Conservation (phyloP, 2,888 invertebrate genomes). For the Ctena decussata region DNA sequence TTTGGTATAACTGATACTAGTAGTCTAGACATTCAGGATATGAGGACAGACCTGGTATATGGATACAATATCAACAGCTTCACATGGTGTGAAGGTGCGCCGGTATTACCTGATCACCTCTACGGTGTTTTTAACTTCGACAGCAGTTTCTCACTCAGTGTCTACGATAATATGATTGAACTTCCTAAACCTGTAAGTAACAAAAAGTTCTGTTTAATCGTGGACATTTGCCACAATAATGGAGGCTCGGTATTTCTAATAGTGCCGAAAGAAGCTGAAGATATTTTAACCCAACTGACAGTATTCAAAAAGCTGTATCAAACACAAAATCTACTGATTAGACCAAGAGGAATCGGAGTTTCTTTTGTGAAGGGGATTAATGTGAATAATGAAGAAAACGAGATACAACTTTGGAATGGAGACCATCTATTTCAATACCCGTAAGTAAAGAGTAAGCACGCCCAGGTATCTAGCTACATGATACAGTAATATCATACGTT, state of each 20-base stretch:
- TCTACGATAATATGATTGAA: constrained; percentile 33
- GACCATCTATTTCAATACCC: constrained; percentile 34
- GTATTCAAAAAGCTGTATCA: constrained; percentile 32
- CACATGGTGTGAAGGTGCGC: constrained; percentile 44
- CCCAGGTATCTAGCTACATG: too few relatives aligned
- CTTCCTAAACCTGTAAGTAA: constrained; percentile 30
- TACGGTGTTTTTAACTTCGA: constrained; percentile 52
- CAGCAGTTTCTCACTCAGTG: constrained; percentile 27
- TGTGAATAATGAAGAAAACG: constrained; percentile 13
- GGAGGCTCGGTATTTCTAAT: constrained; percentile 51
- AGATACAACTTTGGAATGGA: constrained; percentile 46
- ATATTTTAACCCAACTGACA: constrained; percentile 17
- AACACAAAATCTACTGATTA: constrained; percentile 9
- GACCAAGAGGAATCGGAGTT: constrained; percentile 49
- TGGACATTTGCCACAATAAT: constrained; percentile 45
- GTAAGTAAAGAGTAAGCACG: constrained; percentile 48
- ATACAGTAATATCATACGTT: too few relatives aligned
- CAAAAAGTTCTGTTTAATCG: constrained; percentile 51
- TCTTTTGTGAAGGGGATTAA: constrained; percentile 38
- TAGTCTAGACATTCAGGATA: constrained; percentile 33
- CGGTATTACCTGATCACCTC: constrained; percentile 37
- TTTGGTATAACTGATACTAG: constrained; percentile 9
- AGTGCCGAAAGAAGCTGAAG: constrained; percentile 45
- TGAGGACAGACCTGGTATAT: constrained; percentile 48
- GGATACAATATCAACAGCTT: constrained; percentile 32